phyloP scores from a whole-genome alignment of 2,113 vertebrate species.

The Sturnus vulgaris region DNA sequence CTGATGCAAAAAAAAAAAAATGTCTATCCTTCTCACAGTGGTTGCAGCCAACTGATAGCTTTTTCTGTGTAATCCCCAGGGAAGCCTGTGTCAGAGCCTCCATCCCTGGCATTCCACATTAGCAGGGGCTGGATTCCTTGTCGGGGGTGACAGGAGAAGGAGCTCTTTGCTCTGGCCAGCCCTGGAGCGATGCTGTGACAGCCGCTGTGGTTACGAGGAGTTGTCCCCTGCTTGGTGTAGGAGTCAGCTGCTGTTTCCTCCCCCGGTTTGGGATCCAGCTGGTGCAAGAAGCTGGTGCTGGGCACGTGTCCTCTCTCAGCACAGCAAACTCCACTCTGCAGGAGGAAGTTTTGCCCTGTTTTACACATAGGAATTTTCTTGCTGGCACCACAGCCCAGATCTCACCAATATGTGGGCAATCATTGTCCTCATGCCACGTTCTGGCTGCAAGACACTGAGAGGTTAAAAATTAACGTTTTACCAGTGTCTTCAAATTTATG shows the following conservation, averaged over 20 bases:
- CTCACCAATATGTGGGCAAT: accelerated
- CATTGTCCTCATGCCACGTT: not conserved
- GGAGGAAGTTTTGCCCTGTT: not conserved
- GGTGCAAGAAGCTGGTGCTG: not conserved
- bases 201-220: accelerated
- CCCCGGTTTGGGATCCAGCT: not conserved
- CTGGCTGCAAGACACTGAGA: not conserved
- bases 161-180: not conserved
- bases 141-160: not conserved
- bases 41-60: not conserved
- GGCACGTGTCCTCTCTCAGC: not conserved
- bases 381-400: not conserved
- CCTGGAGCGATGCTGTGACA: not conserved
- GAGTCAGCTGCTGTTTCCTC: not conserved
- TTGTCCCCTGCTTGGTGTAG: accelerated
- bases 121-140: not conserved
- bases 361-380: not conserved
- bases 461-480: not conserved
- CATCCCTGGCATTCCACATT: accelerated
- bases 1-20: not conserved
- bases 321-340: not conserved
- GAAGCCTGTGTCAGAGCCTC: not conserved
- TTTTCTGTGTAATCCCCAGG: not conserved
- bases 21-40: not conserved
- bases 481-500: not conserved